Conservation (phyloP, 2,888 invertebrate species). For the Microdon myrmicae region DNA sequence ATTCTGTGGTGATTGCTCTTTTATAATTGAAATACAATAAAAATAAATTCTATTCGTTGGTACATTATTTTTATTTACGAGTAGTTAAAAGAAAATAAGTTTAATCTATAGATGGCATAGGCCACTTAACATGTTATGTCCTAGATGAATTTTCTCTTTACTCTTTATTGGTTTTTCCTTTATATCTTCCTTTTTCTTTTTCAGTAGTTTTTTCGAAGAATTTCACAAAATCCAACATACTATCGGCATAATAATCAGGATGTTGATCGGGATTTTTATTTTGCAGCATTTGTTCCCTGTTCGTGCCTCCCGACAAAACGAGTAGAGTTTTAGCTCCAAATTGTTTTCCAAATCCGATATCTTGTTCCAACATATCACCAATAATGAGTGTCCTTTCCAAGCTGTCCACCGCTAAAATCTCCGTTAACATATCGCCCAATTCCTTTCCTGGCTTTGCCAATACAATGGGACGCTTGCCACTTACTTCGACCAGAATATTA, state of each 20-base stretch:
- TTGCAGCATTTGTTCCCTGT: constrained; percentile 54
- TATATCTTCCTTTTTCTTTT: no score
- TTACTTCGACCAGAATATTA: constrained; percentile 62
- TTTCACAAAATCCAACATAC: constrained; percentile 59
- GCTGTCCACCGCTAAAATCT: constrained; percentile 67
- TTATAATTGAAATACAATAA: no score
- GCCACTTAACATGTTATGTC: no score
- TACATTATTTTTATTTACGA: no score
- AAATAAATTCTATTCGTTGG: no score
- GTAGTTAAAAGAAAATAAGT: no score
- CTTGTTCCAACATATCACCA: constrained; percentile 87
- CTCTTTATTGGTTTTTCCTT: no score
- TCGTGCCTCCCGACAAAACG: constrained; percentile 71
- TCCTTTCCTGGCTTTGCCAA: constrained; percentile 68
- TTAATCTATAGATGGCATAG: no score
- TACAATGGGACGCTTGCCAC: constrained; percentile 59
- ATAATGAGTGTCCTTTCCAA: constrained; percentile 80
- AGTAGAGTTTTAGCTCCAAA: constrained; percentile 79
- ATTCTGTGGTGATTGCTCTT: no score
- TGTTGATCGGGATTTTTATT: constrained; percentile 53
- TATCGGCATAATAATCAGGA: constrained; percentile 63
- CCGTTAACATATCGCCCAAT: constrained; percentile 59
- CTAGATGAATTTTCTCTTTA: no score
- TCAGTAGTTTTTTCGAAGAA: constrained; percentile 54
- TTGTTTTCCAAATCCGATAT: constrained; percentile 78